phyloP scores from a whole-genome alignment of 2,113 vertebrate genomes.

The Syngnathus scovelli region DNA sequence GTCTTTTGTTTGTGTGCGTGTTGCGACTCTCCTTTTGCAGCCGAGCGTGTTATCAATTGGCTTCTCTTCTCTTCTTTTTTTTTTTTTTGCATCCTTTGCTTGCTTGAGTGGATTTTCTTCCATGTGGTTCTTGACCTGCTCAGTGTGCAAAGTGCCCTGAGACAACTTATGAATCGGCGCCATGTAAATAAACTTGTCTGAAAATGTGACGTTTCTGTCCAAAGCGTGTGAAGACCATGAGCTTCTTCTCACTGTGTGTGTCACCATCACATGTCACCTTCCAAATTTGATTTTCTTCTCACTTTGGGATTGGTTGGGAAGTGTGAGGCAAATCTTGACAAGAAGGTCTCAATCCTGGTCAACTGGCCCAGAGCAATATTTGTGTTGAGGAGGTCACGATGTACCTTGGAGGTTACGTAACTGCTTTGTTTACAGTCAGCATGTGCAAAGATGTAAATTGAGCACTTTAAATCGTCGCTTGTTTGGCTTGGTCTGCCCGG shows the following conservation, averaged over 20 bases:
- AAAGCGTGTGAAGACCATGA: no score
- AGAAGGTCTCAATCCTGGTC: conserved; percentile 1
- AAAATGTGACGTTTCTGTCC: not conserved
- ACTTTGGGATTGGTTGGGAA: conserved; percentile 30
- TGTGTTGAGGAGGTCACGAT: conserved; percentile 38
- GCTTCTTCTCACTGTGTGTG: not conserved
- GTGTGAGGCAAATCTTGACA: conserved; percentile 51
- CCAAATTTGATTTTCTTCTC: not conserved
- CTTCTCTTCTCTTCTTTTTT: not conserved
- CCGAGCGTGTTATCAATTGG: not conserved
- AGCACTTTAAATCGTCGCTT: no score
- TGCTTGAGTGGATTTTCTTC: no score
- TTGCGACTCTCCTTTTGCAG: conserved; percentile 23
- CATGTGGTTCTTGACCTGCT: no score
- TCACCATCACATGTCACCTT: conserved; percentile 28
- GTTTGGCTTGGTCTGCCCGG: no score
- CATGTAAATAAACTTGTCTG: not conserved
- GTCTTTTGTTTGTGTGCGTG: conserved; percentile 26
- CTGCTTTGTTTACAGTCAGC: conserved; percentile 63
- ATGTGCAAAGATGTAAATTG: conserved; percentile 28
- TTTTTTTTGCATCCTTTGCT: no score
- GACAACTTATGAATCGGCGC: not conserved
- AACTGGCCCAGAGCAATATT: not conserved
- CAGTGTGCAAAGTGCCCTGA: not conserved
- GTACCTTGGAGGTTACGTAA: conserved; percentile 49